Evolutionary conservation across 2,113 vertebrate genomes (phyloP), one percentile per base, ranked within the genome.

Genomic region (Carassius auratus): DNA sequence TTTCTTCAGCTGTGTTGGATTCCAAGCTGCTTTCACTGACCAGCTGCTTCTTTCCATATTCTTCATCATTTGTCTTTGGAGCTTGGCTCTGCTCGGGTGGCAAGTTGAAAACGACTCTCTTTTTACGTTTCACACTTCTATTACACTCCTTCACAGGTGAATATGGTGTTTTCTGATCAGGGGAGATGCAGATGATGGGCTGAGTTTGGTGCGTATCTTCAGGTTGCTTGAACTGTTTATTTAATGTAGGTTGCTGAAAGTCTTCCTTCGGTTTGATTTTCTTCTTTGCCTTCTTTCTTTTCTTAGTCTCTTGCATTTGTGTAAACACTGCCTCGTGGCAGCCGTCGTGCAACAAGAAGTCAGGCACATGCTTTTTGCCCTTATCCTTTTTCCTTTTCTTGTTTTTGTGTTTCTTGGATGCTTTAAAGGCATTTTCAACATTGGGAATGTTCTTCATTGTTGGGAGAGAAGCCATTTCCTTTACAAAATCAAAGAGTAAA

Each of bases 21-120:
- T 89, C 88, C 50, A n/a, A 9, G 8, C 26, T 61, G 84, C 62
- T 81, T 59, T 76, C 81, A 23, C 45, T 8, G 4, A 21, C 8
- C 21, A 15, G 4, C 10, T 5, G 38, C 64, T 87, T 55, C 87
- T 59, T 42, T 64, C 42, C 38, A 61, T 74, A 3, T 77, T 59
- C 0, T 4, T 2, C 17, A 80, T 55, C 17, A 1, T 79, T 74
- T 1, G 91, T 90, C 9, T 17, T 86, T 87, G 91, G 91, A 61
- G 48, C 30, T 3, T 7, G 17, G 23, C 80, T 55, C 75, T 62
- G 5, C 12, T 15, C 57, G 0, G 87, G 84, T 0, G 90, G 76
- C 15, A 91, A 87, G 71, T 89, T 89, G 78, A 95, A 95, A 1
- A 3, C 78, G 17, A 95, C 94, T 84, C 85, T 93, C 81, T 92